phyloP scores from a whole-genome alignment of 1,140 invertebrate species.

The Meloidogyne hapla region DNA sequence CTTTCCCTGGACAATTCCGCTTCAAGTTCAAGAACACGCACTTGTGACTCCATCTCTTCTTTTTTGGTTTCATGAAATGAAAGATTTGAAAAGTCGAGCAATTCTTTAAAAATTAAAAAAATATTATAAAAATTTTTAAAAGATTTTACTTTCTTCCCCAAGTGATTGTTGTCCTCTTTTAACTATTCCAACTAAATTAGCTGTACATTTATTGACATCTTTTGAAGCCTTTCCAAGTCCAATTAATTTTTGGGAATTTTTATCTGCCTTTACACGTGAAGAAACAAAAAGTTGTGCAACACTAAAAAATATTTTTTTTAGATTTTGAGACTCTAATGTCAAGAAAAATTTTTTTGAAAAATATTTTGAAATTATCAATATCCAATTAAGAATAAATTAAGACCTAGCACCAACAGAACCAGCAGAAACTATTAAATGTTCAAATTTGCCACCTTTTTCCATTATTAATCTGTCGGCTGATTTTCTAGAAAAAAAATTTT shows the following conservation, averaged over 20 bases:
- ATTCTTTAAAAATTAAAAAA: conserved; percentile 69
- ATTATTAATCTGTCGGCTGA: conserved; percentile 48
- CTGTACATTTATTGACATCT: conserved; percentile 82
- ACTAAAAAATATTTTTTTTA: conserved; percentile 11
- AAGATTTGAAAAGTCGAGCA: conserved; percentile 83
- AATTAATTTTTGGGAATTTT: conserved; percentile 75
- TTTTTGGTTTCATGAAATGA: conserved; percentile 89
- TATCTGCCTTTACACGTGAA: conserved; percentile 84
- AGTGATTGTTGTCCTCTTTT: conserved; percentile 82
- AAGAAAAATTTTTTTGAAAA: neutral
- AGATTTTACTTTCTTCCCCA: conserved; percentile 76
- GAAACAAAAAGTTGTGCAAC: conserved; percentile 94
- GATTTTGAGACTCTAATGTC: neutral
- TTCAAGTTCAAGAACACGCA: conserved; percentile 82
- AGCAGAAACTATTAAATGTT: conserved; percentile 89
- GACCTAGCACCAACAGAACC: conserved; percentile 89
- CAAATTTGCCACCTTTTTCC: conserved; percentile 72
- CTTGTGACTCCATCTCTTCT: conserved; percentile 85
- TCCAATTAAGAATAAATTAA: neutral
- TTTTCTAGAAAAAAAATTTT: conserved; percentile 70
- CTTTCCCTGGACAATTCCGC: conserved; percentile 83
- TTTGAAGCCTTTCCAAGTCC: conserved; percentile 81
- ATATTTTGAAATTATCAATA: neutral
- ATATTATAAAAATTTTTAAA: conserved; percentile 15
- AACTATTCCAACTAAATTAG: conserved; percentile 84